Evolutionary conservation across 2,888 invertebrate genomes (phyloP).

Genomic region (Sinopyrophorus schimmeli): DNA sequence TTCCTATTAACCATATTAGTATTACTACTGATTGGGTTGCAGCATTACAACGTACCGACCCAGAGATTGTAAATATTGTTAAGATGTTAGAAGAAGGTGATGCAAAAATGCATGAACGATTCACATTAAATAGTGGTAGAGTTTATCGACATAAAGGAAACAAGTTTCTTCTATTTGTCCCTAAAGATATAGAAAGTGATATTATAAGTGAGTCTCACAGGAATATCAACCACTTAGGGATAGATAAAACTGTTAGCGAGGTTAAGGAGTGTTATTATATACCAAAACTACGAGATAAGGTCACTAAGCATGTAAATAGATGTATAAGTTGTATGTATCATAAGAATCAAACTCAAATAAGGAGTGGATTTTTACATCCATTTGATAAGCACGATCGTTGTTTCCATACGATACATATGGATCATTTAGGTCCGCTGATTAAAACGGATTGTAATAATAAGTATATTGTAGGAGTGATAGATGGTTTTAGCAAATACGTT

Average conservation of each 20-base stretch:
- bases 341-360: conserved; percentile 36
- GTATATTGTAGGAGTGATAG: conserved; percentile 45
- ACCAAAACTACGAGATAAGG: conserved; percentile 39
- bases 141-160: conserved; percentile 26
- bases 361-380: conserved; percentile 38
- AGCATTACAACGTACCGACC: conserved; percentile 11
- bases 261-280: conserved; percentile 37
- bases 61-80: conserved; percentile 8
- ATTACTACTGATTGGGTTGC: conserved; percentile 12
- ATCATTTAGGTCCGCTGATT: conserved; percentile 51
- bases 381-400: conserved; percentile 48
- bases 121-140: conserved; percentile 22
- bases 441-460: conserved; percentile 42
- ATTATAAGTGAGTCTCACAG: conserved; percentile 38
- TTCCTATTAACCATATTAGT: conserved; percentile 26
- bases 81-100: conserved; percentile 29
- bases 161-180: conserved; percentile 22
- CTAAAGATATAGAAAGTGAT: conserved; percentile 18
- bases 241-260: conserved; percentile 41
- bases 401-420: conserved; percentile 50
- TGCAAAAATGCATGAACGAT: conserved; percentile 19
- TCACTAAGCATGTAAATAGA: conserved; percentile 38
- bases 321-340: conserved; percentile 39
- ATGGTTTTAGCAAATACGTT: conserved; percentile 39
- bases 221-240: too few species aligned